phyloP scores from a whole-genome alignment of 2,797 vertebrate species.

The Sebastiscus tertius region DNA sequence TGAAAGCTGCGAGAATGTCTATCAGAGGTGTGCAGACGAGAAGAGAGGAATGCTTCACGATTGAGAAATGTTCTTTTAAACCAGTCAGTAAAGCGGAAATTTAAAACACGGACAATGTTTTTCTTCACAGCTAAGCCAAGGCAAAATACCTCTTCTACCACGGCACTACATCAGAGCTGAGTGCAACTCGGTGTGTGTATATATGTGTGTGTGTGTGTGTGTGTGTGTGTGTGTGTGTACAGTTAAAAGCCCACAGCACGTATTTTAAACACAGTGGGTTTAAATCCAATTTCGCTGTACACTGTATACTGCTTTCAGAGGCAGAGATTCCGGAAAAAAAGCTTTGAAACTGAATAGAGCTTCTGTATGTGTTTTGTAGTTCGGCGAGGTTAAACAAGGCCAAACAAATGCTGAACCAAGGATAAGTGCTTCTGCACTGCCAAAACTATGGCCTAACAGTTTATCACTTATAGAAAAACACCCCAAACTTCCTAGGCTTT shows the following conservation, averaged over 20 bases:
- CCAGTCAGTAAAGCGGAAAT: conserved; percentile 23
- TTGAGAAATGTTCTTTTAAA: conserved; percentile 45
- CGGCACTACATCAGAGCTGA: conserved; percentile 11
- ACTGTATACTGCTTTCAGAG: neutral
- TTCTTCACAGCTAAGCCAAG: conserved; percentile 37
- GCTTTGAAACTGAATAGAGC: conserved; percentile 13
- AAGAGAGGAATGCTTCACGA: conserved; percentile 20
- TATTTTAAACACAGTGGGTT: conserved; percentile 36
- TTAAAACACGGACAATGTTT: conserved; percentile 47
- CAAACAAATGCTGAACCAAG: conserved; percentile 31
- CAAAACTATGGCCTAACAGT: neutral
- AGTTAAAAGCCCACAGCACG: conserved; percentile 27
- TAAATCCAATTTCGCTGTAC: conserved; percentile 15
- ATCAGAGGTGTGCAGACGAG: conserved; percentile 40
- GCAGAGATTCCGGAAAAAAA: neutral
- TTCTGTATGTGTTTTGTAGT: conserved; percentile 1
- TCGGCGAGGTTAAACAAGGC: conserved; percentile 27
- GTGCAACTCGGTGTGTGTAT: neutral
- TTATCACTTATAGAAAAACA: neutral
- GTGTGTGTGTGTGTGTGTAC: neutral
- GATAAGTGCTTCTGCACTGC: conserved; percentile 10
- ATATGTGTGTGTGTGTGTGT: neutral
- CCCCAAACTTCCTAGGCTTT: neutral
- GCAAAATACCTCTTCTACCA: conserved; percentile 27
- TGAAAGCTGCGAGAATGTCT: conserved; percentile 20